Conservation (phyloP, 1,140 invertebrate genomes). For the Drosophila subpulchrella region DNA sequence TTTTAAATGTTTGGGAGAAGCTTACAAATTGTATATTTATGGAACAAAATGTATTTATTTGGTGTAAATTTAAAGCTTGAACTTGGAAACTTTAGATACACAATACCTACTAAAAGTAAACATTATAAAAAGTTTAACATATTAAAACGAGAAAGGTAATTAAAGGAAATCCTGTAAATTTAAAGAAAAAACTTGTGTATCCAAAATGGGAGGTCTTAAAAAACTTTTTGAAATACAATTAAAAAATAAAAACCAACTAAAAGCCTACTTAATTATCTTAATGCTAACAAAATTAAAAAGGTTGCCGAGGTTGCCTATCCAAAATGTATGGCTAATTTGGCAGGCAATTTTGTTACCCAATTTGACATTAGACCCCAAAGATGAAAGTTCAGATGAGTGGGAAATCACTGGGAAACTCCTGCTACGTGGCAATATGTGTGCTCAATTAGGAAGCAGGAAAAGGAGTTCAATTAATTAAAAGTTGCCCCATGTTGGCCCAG, state of each 20-base stretch:
- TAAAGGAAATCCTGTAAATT: too few species aligned
- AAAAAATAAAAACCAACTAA: constrained; percentile 3
- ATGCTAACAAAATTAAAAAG: constrained; percentile 16
- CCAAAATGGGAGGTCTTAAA: neutral
- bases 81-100: too few species aligned
- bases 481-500: constrained; percentile 20
- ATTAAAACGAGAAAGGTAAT: too few species aligned
- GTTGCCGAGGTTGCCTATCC: neutral
- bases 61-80: too few species aligned
- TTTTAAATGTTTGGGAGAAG: too few species aligned
- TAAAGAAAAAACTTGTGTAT: too few species aligned
- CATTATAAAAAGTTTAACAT: too few species aligned
- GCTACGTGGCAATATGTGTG: constrained; percentile 32
- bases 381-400: constrained; percentile 12
- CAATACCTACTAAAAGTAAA: too few species aligned
- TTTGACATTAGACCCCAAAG: constrained; percentile 9
- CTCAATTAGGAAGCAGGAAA: constrained; percentile 52
- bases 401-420: constrained; percentile 10
- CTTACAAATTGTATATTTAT: too few species aligned
- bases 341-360: neutral
- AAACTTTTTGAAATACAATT: neutral
- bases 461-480: constrained; percentile 72
- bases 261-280: neutral
- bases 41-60: too few species aligned
- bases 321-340: constrained; percentile 10